phyloP scores from a whole-genome alignment of 2,888 invertebrate genomes.

The Drosophila greeni region DNA sequence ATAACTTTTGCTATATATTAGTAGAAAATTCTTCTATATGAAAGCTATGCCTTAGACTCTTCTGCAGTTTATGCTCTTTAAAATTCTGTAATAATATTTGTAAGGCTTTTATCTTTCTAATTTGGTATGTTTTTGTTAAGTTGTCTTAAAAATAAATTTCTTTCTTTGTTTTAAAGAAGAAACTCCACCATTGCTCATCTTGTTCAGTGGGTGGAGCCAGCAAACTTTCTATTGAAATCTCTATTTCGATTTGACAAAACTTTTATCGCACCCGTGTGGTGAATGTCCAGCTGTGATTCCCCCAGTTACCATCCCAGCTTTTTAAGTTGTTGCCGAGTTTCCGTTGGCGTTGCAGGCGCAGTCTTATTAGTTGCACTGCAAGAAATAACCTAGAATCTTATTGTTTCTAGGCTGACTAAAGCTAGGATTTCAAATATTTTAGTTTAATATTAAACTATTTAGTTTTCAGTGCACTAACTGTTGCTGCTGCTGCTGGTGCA shows the following conservation, averaged over 20 bases:
- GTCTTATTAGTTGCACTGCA: constrained; percentile 7
- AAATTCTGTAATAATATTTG: neutral
- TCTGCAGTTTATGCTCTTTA: neutral
- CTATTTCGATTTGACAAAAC: constrained; percentile 40
- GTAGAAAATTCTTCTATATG: neutral
- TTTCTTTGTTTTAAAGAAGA: no score
- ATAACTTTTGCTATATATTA: neutral
- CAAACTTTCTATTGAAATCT: constrained; percentile 55
- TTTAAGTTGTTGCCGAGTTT: constrained; percentile 17
- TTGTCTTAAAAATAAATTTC: no score
- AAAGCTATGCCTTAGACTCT: neutral
- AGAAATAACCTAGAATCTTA: neutral
- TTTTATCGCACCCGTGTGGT: constrained; percentile 37
- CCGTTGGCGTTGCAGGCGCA: constrained; percentile 20
- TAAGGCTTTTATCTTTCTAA: no score
- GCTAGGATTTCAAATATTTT: no score
- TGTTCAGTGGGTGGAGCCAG: constrained; percentile 30
- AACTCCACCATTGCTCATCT: neutral
- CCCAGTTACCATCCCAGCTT: constrained; percentile 14
- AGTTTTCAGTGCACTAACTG: constrained; percentile 9
- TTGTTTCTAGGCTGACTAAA: no score
- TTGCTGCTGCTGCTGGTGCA: constrained; percentile 29
- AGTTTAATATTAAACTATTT: neutral
- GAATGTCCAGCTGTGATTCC: constrained; percentile 36
- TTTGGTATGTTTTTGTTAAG: neutral